Evolutionary conservation across 2,797 vertebrate species (phyloP).

Genomic region (Antennarius maculatus): DNA sequence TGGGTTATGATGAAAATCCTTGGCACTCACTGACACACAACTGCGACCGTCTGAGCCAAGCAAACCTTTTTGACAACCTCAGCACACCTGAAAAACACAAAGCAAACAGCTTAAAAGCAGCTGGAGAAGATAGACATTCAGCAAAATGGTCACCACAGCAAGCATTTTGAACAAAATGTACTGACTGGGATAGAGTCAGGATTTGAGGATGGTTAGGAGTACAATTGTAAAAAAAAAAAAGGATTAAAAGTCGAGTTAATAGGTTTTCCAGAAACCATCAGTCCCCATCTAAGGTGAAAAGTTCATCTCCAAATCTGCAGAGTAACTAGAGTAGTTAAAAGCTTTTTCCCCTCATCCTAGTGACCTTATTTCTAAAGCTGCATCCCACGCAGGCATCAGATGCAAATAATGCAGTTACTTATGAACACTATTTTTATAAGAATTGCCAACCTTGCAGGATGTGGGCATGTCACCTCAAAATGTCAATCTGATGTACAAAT

Average conservation of each 20-base stretch:
- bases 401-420: slow-evolving; percentile 8
- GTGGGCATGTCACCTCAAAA: background rate
- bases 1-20: slow-evolving; percentile 7
- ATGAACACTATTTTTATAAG: slow-evolving; percentile 3
- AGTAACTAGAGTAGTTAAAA: slow-evolving; percentile 47
- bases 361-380: slow-evolving; percentile 39
- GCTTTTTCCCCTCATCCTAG: slow-evolving; percentile 29
- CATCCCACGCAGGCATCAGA: slow-evolving; percentile 26
- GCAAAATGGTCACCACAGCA: slow-evolving; percentile 50
- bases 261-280: slow-evolving; percentile 38
- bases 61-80: slow-evolving; percentile 51
- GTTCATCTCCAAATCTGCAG: slow-evolving; percentile 57
- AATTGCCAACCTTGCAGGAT: background rate
- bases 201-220: slow-evolving; percentile 20
- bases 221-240: slow-evolving; percentile 27
- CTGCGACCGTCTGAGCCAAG: slow-evolving; percentile 27
- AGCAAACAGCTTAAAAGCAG: slow-evolving; percentile 51
- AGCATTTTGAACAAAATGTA: slow-evolving; percentile 33
- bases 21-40: slow-evolving; percentile 24
- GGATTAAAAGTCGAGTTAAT: background rate
- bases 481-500: background rate
- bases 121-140: slow-evolving; percentile 36
- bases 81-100: slow-evolving; percentile 60
- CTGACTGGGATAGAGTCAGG: slow-evolving; percentile 21
- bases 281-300: slow-evolving; percentile 23